phyloP scores from a whole-genome alignment of 2,888 invertebrate species.

The Diarsia mendica region DNA sequence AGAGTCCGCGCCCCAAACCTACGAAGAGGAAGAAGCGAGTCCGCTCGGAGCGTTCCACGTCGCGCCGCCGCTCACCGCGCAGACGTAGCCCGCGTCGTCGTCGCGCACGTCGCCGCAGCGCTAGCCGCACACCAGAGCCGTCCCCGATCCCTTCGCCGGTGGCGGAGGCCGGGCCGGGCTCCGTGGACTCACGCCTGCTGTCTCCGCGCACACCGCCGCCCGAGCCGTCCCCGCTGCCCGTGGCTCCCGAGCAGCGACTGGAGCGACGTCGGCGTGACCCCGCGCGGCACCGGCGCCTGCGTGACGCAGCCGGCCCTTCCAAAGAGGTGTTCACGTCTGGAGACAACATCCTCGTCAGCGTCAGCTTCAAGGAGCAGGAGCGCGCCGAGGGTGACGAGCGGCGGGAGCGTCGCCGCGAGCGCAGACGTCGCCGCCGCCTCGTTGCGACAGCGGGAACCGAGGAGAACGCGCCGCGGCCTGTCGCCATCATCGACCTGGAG shows the following conservation, averaged over 20 bases:
- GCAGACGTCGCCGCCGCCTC: slow-evolving; percentile 67
- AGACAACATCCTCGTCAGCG: slow-evolving; percentile 97
- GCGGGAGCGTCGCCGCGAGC: slow-evolving; percentile 68
- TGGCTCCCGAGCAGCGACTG: slow-evolving; percentile 81
- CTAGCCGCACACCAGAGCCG: slow-evolving; percentile 51
- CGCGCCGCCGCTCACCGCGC: slow-evolving; percentile 70
- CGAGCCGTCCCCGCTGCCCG: slow-evolving; percentile 79
- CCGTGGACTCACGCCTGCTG: slow-evolving; percentile 74
- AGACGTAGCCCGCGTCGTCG: slow-evolving; percentile 72
- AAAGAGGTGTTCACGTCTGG: slow-evolving; percentile 98
- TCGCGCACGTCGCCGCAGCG: slow-evolving; percentile 70
- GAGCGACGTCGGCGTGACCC: slow-evolving; percentile 72
- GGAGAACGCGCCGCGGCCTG: slow-evolving; percentile 92
- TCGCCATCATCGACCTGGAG: slow-evolving; percentile 96
- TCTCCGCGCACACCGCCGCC: slow-evolving; percentile 74
- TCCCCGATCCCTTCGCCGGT: slow-evolving; percentile 67
- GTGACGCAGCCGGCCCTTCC: slow-evolving; percentile 90
- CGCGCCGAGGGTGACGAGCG: slow-evolving; percentile 70
- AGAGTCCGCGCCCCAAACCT: slow-evolving; percentile 72
- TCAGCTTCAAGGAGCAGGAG: slow-evolving; percentile 95
- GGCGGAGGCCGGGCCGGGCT: slow-evolving; percentile 67
- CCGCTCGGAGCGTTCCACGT: slow-evolving; percentile 71
- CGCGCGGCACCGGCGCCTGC: slow-evolving; percentile 75
- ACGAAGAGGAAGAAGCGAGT: slow-evolving; percentile 79
- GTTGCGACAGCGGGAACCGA: slow-evolving; percentile 88